A percentile compares a stretch with the other conserved stretches of the same genome.
Evolutionary conservation across 2,888 invertebrate genomes (phyloP).

Genomic region (Plebejus melissa): DNA sequence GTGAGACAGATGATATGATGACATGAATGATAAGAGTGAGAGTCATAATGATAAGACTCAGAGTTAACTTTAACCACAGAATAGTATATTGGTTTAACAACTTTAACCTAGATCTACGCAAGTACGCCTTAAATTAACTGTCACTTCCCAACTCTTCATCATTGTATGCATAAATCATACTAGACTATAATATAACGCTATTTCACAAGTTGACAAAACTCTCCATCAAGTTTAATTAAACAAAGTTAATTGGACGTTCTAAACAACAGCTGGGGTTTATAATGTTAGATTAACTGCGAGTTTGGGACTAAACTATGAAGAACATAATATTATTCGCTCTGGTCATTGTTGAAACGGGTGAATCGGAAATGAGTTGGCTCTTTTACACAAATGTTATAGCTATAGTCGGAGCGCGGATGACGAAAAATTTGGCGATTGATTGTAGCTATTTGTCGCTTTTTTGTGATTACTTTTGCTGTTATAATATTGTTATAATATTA

Average conservation of each 20-base stretch:
- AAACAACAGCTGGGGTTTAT: slow-evolving; percentile 11
- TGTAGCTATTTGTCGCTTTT: no score
- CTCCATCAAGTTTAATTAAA: slow-evolving; percentile 23
- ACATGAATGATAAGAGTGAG: no score
- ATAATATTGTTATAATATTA: no score
- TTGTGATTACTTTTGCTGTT: no score
- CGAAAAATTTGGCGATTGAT: background rate
- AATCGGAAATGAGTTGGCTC: background rate
- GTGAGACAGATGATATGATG: no score
- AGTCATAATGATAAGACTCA: no score
- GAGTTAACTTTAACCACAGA: no score
- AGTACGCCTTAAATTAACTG: background rate
- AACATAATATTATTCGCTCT: background rate
- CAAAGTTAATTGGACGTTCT: background rate
- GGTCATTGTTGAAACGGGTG: background rate
- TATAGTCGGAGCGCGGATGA: background rate
- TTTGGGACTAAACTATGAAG: slow-evolving; percentile 4
- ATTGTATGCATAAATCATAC: background rate
- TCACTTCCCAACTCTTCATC: background rate
- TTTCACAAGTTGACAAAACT: slow-evolving; percentile 4
- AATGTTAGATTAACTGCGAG: background rate
- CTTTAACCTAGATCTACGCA: no score
- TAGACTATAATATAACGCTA: background rate
- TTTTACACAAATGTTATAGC: background rate
- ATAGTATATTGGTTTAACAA: no score